Percentiles rank a stretch among this genome's conserved stretches.
Evolutionary conservation across 2,888 invertebrate genomes (phyloP).

Genomic region (Acrobasis repandana): DNA sequence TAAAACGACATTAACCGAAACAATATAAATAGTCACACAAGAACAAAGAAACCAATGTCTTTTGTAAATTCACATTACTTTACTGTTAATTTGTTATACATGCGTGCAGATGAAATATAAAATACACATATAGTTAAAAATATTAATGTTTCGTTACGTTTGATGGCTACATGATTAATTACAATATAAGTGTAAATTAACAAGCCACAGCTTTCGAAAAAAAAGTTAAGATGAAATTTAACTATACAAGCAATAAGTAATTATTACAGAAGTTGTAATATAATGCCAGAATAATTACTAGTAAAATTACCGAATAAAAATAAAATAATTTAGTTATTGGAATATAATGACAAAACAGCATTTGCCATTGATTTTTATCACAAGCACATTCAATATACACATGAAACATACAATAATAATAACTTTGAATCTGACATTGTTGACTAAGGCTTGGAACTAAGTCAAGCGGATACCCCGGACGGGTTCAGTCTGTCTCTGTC

Average conservation of each 20-base stretch:
- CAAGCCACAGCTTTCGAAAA: not conserved
- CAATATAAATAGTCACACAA: conserved; percentile 70
- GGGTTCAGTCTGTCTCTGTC: too few species aligned
- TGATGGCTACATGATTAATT: not conserved
- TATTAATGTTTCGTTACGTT: not conserved
- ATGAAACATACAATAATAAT: conserved; percentile 23
- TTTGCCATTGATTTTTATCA: conserved; percentile 34
- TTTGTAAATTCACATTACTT: conserved; percentile 53
- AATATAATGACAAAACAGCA: conserved; percentile 45
- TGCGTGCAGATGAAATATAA: not conserved
- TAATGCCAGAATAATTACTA: conserved; percentile 24
- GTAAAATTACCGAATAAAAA: conserved; percentile 34
- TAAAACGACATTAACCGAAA: conserved; percentile 61
- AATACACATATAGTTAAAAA: not conserved
- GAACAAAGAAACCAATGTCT: conserved; percentile 69
- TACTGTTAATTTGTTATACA: conserved; percentile 1
- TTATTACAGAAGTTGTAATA: not conserved
- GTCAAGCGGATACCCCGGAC: too few species aligned
- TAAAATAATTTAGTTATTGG: conserved; percentile 51
- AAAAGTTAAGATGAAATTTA: not conserved
- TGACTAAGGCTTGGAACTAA: too few species aligned
- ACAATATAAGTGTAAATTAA: not conserved
- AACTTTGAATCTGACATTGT: conserved; percentile 26
- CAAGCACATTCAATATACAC: conserved; percentile 31
- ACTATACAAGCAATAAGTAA: not conserved